Conservation (phyloP, 2,113 vertebrate genomes). For the Polyodon spathula region DNA sequence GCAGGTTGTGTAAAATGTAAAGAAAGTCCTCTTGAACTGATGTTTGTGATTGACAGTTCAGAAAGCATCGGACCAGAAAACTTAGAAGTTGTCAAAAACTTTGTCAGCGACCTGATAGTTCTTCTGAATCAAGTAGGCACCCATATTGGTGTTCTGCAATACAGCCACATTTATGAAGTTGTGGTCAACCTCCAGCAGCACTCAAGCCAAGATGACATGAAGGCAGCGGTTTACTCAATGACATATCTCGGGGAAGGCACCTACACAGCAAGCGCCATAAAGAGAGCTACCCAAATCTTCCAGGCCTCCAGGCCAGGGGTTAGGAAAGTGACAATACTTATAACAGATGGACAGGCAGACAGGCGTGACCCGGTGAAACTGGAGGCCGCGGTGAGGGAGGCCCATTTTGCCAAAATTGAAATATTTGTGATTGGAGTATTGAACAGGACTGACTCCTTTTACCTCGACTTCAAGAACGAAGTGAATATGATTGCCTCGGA, state of each 20-base stretch:
- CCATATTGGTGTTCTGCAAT: constrained; percentile 68
- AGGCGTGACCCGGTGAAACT: constrained; percentile 46
- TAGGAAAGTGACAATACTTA: constrained; percentile 63
- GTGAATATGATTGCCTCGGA: constrained; percentile 70
- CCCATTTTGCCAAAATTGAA: constrained; percentile 47
- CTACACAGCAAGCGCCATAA: constrained; percentile 65
- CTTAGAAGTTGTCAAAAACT: constrained; percentile 70
- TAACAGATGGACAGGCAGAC: constrained; percentile 69
- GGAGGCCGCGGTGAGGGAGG: constrained; percentile 39
- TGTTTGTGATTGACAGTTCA: constrained; percentile 83
- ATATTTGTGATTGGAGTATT: constrained; percentile 67
- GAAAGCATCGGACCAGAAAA: constrained; percentile 75
- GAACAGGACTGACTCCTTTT: constrained; percentile 55
- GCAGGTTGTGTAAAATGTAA: constrained; percentile 69
- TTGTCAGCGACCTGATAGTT: constrained; percentile 60
- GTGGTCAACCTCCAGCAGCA: constrained; percentile 59
- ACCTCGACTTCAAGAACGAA: constrained; percentile 52
- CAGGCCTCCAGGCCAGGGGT: constrained; percentile 40
- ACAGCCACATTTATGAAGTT: constrained; percentile 58
- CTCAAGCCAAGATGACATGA: constrained; percentile 45
- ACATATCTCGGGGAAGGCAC: constrained; percentile 73
- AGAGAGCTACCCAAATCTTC: constrained; percentile 51
- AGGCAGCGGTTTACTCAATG: constrained; percentile 60
- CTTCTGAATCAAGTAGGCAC: constrained; percentile 31
- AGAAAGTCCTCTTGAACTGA: constrained; percentile 64